Conservation (phyloP, 2,113 vertebrate species). For the Phalacrocorax brasilianus region DNA sequence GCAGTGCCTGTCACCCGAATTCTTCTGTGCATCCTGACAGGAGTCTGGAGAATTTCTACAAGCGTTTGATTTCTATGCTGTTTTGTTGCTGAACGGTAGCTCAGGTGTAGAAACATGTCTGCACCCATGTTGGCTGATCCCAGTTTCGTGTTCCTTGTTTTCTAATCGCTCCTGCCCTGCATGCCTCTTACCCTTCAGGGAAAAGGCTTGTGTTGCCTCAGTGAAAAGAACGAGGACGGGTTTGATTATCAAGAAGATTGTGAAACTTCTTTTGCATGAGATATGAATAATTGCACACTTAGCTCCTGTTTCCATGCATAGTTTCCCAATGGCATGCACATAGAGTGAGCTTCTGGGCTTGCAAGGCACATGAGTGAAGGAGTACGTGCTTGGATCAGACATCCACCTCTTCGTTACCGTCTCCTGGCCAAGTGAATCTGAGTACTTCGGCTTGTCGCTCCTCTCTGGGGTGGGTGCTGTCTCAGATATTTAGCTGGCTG, state of each 20-base stretch:
- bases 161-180: not conserved
- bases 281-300: not conserved
- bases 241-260: not conserved
- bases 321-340: not conserved
- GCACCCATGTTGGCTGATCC: not conserved
- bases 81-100: not conserved
- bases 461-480: not conserved
- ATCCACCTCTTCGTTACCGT: not conserved
- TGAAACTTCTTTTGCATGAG: conserved; percentile 32
- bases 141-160: not conserved
- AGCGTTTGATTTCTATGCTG: not conserved
- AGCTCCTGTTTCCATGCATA: not conserved
- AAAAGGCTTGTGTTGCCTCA: not conserved
- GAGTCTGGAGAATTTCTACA: not conserved
- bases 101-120: not conserved
- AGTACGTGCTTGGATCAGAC: not conserved
- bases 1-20: not conserved
- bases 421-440: not conserved
- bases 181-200: not conserved
- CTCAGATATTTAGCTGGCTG: not conserved
- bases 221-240: not conserved
- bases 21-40: not conserved
- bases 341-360: not conserved
- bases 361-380: not conserved
- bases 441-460: not conserved